Conservation (phyloP, 2,888 invertebrate genomes). For the Dolomedes plantarius region DNA sequence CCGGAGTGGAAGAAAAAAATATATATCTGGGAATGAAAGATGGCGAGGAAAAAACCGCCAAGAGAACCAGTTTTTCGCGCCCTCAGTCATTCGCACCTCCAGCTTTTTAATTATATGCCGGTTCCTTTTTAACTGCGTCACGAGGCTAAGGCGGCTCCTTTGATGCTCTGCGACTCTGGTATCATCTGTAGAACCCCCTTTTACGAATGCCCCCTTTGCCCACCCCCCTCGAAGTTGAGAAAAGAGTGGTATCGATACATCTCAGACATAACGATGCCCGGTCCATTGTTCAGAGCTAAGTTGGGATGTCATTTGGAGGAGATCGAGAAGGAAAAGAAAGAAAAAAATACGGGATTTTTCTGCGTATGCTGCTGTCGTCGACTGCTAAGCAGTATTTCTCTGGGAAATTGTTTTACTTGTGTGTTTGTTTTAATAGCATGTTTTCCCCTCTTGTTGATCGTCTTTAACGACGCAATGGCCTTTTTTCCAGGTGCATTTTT, state of each 20-base stretch:
- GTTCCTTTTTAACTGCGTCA: constrained; percentile 59
- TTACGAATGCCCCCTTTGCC: constrained; percentile 21
- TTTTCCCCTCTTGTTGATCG: constrained; percentile 9
- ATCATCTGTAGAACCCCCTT: constrained; percentile 52
- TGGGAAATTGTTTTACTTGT: constrained; percentile 13
- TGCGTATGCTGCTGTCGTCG: constrained; percentile 25
- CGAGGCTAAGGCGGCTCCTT: constrained; percentile 60
- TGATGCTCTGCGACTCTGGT: constrained; percentile 60
- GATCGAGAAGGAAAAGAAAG: not conserved
- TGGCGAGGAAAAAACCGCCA: constrained; percentile 23
- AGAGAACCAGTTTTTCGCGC: constrained; percentile 64
- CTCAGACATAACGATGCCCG: constrained; percentile 58
- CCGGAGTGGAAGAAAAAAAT: constrained; percentile 25
- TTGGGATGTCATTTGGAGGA: constrained; percentile 52
- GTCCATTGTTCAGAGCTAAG: constrained; percentile 54
- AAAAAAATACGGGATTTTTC: not conserved
- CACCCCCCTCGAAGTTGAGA: not conserved
- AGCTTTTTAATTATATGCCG: constrained; percentile 71
- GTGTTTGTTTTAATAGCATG: constrained; percentile 29
- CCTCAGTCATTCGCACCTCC: constrained; percentile 69
- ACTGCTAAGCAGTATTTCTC: constrained; percentile 36
- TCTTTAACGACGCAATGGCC: not conserved
- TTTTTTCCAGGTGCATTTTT: not conserved
- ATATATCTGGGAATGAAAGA: constrained; percentile 21
- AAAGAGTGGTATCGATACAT: constrained; percentile 53